A percentile compares a stretch with the other conserved stretches of the same genome.
These are phyloP conservation scores for Drosophila prostipennis DNA, from an alignment of 2,888 invertebrate genomes.

Conservation along the genomic window DNA sequence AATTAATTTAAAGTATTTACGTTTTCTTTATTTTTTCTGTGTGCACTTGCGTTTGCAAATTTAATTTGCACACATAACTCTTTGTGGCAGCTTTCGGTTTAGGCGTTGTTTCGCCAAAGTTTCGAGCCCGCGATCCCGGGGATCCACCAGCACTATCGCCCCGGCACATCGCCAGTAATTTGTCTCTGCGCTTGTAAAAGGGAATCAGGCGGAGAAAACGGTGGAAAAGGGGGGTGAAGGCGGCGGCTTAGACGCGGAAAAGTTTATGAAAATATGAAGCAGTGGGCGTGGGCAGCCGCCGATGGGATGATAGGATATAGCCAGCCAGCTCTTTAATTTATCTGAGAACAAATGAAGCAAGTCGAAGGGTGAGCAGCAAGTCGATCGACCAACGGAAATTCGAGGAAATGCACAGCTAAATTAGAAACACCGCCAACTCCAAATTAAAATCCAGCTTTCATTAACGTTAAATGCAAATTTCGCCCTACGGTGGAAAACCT, in stretches of 20 bases:
- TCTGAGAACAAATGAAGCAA: conserved; percentile 44
- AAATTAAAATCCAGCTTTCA: conserved; percentile 19
- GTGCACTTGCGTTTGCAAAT: conserved; percentile 67
- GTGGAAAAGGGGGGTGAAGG: conserved; percentile 17
- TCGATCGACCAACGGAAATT: conserved; percentile 7
- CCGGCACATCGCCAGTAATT: conserved; percentile 59
- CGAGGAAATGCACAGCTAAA: conserved; percentile 18
- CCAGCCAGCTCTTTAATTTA: conserved; percentile 38
- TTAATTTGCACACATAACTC: conserved; percentile 75
- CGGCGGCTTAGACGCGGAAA: conserved; percentile 57
- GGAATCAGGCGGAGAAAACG: conserved; percentile 2
- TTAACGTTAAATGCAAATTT: conserved; percentile 33
- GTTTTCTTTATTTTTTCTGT: neutral
- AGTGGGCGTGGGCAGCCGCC: conserved; percentile 68
- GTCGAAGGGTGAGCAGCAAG: neutral
- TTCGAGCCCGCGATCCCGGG: conserved; percentile 28
- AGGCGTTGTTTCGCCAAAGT: conserved; percentile 57
- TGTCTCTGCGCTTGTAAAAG: conserved; percentile 77
- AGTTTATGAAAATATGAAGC: conserved; percentile 58
- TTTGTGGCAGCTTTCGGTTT: conserved; percentile 68
- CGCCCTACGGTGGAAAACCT: conserved; percentile 18
- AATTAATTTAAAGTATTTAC: no score
- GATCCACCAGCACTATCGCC: conserved; percentile 58
- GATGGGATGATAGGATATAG: conserved; percentile 42
- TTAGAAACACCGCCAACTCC: conserved; percentile 11